Evolutionary conservation across 2,888 invertebrate species (phyloP).

Genomic region (Xestia ashworthii): DNA sequence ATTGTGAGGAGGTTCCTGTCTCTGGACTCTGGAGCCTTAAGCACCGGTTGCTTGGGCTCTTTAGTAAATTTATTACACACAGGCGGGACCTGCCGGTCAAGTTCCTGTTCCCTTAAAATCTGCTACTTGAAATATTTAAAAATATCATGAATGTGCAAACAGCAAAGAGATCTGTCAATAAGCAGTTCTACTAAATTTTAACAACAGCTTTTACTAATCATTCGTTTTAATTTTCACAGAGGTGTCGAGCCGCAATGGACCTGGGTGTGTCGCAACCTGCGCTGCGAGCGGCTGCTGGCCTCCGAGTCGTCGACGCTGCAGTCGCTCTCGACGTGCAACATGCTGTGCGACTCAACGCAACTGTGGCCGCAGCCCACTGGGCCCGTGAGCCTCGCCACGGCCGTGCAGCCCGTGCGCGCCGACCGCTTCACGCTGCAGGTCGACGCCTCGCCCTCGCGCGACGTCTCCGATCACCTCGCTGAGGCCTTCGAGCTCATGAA

Average conservation of each 20-base stretch:
- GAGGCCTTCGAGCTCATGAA: constrained; percentile 89
- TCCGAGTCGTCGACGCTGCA: constrained; percentile 85
- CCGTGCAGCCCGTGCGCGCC: constrained; percentile 91
- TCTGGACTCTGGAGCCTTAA: not conserved
- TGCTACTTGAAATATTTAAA: not conserved
- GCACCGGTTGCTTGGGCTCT: not conserved
- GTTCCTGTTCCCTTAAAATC: not conserved
- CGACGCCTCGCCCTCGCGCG: constrained; percentile 79
- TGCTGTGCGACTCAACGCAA: constrained; percentile 94
- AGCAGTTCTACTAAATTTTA: not conserved
- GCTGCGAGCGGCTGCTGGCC: constrained; percentile 92
- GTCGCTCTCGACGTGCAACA: constrained; percentile 94
- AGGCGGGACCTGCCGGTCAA: too few species aligned
- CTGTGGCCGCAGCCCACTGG: constrained; percentile 96
- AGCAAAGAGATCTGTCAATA: not conserved
- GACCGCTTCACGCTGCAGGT: constrained; percentile 88
- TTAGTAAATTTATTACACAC: too few species aligned
- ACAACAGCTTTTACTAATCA: not conserved
- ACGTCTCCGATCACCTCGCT: constrained; percentile 81
- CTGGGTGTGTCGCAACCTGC: constrained; percentile 93
- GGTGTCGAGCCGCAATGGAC: constrained; percentile 92
- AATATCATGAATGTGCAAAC: not conserved
- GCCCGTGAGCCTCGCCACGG: constrained; percentile 92
- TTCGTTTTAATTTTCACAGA: constrained; percentile 77
- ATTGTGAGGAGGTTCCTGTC: not conserved